Evolutionary conservation across 2,797 vertebrate genomes (phyloP).

Genomic region (Sebastes melanostomus): DNA sequence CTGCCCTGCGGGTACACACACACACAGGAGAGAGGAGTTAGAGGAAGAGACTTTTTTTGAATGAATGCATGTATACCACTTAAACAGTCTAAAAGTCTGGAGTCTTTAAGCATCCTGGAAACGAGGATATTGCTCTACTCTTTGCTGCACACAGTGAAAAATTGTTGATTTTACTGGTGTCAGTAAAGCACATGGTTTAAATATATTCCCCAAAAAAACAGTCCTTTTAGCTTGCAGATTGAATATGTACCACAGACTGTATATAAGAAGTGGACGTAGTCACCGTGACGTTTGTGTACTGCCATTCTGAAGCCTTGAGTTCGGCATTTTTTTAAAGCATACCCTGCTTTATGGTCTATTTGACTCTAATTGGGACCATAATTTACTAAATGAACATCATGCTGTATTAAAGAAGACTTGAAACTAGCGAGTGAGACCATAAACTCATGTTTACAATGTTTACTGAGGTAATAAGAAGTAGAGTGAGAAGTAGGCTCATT

Average conservation of each 20-base stretch:
- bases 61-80: background rate
- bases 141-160: background rate
- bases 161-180: background rate
- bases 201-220: background rate
- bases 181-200: background rate
- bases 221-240: conserved; percentile 1
- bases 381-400: no score
- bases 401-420: no score
- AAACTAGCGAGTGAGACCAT: no score
- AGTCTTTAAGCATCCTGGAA: background rate
- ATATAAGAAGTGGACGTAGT: background rate
- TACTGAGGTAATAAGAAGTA: no score
- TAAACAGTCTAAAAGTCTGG: background rate
- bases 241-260: background rate
- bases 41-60: background rate
- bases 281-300: background rate
- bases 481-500: no score
- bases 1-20: conserved; percentile 20
- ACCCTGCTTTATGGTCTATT: no score
- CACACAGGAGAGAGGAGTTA: background rate
- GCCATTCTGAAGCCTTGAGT: background rate
- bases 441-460: no score
- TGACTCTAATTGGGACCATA: no score
- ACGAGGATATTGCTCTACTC: background rate
- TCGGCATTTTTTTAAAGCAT: no score